Evolutionary conservation across 2,797 vertebrate species (phyloP).

Genomic region (Hydrolagus colliei): DNA sequence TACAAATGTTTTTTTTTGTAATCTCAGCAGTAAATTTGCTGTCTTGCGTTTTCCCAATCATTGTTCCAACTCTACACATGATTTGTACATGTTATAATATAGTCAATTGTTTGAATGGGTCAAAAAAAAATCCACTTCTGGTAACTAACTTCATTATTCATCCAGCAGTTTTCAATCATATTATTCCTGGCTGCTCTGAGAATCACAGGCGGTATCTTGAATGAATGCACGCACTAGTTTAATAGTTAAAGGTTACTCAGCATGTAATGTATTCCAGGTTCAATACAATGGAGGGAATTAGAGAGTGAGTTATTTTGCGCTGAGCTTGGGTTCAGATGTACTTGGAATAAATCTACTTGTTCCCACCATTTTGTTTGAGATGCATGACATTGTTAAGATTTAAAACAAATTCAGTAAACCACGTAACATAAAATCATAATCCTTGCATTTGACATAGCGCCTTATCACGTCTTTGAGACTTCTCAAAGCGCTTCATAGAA

Average conservation of each 20-base stretch:
- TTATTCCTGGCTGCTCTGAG: neutral
- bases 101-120: neutral
- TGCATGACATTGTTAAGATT: too few relatives aligned
- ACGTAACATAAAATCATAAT: too few relatives aligned
- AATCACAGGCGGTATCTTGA: neutral
- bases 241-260: neutral
- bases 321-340: neutral
- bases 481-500: too few relatives aligned
- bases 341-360: constrained; percentile 2
- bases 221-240: neutral
- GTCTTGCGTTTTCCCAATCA: too few relatives aligned
- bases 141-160: neutral
- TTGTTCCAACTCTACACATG: neutral
- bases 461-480: too few relatives aligned
- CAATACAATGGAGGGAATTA: neutral
- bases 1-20: too few relatives aligned
- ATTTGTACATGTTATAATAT: neutral
- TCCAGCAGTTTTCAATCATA: neutral
- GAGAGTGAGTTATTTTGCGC: neutral
- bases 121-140: neutral
- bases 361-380: too few relatives aligned
- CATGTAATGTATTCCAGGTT: neutral
- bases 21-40: too few relatives aligned
- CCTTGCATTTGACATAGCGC: too few relatives aligned
- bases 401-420: too few relatives aligned